Evolutionary conservation across 2,113 vertebrate genomes (phyloP), one percentile per base, ranked within the genome.

Genomic region (Psephotus haematonotus): DNA sequence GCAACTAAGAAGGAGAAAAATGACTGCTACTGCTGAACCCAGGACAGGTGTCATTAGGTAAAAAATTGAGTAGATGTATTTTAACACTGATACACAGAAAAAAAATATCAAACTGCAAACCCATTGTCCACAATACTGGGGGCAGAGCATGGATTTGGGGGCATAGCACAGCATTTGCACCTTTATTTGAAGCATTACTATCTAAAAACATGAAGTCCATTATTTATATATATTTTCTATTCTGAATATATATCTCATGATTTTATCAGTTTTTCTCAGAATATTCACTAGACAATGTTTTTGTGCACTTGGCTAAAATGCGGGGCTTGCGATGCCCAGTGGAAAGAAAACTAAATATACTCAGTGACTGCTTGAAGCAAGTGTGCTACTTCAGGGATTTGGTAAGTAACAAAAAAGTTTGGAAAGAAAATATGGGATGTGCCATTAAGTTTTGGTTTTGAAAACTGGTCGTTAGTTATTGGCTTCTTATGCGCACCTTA

Each of bases 141-240:
- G 33, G 3, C 5, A 59, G 12, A 55, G n/a, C 11, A 4, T 7
- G 9, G 59, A 5, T 11, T 4, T 13, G 12, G 8, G 7, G 18
- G 2, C n/a, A 24, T 17, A 60, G 16, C 33, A 53, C 6, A 60
- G 7, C 20, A 49, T 67, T 80, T 81, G 10, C 14, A n/a, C 12
- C 8, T 69, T 63, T 19, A 49, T 70, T 35, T 63, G 35, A 86
- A 77, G 5, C 12, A 33, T 20, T 67, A 35, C 10, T 65, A 50
- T 49, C 31, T 72, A 44, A 35, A 87, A 65, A 7, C 1, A 9
- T 59, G 11, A 69, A 60, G 11, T 77, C 16, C 17, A 43, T 28
- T 77, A 27, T 25, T n/a, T 59, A 59, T n/a, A n/a, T 69, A 33
- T 7, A 2, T 52, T 83, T 85, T 63, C 33, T 80, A 6, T 63